These are phyloP conservation scores for Epistrophella euchroma DNA, from an alignment of 2,888 invertebrate species.

Conservation along the genomic window DNA sequence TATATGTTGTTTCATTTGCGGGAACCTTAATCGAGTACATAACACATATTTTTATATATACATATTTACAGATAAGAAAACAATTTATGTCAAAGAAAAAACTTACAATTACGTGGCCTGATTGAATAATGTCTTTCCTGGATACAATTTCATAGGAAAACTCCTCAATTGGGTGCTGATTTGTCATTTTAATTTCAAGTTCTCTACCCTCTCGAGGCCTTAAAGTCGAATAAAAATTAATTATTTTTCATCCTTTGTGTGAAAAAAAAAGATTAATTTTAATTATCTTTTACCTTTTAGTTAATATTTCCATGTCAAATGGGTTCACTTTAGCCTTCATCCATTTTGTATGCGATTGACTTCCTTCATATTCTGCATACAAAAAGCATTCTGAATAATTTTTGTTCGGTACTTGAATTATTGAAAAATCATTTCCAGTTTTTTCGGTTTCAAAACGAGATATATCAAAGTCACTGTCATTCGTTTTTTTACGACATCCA, in stretches of 20 bases:
- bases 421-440: neutral
- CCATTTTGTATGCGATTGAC: neutral
- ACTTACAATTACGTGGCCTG: slow-evolving; percentile 88
- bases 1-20: slow-evolving; percentile 26
- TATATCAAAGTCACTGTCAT: neutral
- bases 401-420: neutral
- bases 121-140: slow-evolving; percentile 92
- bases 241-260: no score
- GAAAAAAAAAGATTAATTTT: no score
- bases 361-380: slow-evolving; percentile 23
- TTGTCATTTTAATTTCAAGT: slow-evolving; percentile 88
- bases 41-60: no score
- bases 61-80: no score
- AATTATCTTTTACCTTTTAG: neutral
- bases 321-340: neutral
- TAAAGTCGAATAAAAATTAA: no score
- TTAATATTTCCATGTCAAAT: slow-evolving; percentile 19
- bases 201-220: slow-evolving; percentile 87
- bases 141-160: slow-evolving; percentile 92
- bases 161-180: slow-evolving; percentile 90
- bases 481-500: neutral
- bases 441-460: neutral
- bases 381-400: neutral
- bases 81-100: no score
- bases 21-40: slow-evolving; percentile 41